A percentile compares a stretch with the other conserved stretches of the same genome.
These are phyloP conservation scores for Eupithecia tripunctaria DNA, from an alignment of 2,888 invertebrate species.

Conservation along the genomic window DNA sequence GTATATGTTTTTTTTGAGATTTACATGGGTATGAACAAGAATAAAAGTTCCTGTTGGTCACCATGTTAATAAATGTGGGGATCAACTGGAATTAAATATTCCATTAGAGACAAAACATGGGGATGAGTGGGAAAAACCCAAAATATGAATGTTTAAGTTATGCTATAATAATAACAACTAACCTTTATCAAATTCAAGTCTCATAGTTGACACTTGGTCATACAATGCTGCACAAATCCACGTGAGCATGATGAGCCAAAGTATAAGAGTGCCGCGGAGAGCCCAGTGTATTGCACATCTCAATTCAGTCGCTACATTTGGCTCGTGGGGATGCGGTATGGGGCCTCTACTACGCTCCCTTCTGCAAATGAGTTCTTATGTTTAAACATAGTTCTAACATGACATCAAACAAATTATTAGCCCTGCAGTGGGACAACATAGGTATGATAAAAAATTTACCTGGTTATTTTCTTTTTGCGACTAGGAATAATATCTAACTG, in stretches of 20 bases:
- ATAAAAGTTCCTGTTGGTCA: too few species aligned
- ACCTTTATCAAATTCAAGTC: constrained; percentile 70
- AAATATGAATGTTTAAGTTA: not conserved
- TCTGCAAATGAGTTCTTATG: constrained; percentile 51
- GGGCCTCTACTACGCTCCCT: constrained; percentile 66
- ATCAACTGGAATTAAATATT: too few species aligned
- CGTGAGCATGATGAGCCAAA: constrained; percentile 79
- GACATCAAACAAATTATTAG: not conserved
- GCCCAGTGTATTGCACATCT: constrained; percentile 76
- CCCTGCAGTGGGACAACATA: too few species aligned
- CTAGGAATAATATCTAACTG: constrained; percentile 85
- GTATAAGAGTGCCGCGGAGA: constrained; percentile 70
- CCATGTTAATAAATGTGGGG: too few species aligned
- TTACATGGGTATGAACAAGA: too few species aligned
- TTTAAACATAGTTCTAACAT: not conserved
- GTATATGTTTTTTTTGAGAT: too few species aligned
- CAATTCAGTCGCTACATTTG: constrained; percentile 68
- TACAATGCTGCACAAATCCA: constrained; percentile 80
- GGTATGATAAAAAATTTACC: constrained; percentile 58
- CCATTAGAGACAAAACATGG: too few species aligned
- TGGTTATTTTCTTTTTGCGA: constrained; percentile 82
- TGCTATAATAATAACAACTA: constrained; percentile 34
- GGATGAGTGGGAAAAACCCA: too few species aligned
- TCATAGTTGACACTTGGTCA: constrained; percentile 74
- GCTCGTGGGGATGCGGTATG: constrained; percentile 54